Conservation (phyloP, 2,113 vertebrate species). For the Rhinoptilus africanus region DNA sequence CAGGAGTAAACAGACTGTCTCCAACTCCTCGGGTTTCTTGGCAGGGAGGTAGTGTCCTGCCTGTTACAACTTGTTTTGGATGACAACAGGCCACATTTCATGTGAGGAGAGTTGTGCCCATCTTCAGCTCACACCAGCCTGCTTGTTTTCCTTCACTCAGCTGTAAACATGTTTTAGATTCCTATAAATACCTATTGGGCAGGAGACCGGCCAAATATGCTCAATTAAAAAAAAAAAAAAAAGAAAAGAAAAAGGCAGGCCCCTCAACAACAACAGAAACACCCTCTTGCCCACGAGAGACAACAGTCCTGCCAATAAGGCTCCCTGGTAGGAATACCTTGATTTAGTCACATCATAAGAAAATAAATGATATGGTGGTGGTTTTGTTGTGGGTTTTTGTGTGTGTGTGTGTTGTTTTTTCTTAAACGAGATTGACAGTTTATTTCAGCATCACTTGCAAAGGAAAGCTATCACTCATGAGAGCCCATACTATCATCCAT, state of each 20-base stretch:
- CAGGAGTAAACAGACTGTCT: neutral
- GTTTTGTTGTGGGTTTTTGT: too few relatives aligned
- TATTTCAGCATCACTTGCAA: neutral
- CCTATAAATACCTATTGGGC: neutral
- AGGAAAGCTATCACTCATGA: neutral
- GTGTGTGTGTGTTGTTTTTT: neutral
- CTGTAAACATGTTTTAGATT: neutral
- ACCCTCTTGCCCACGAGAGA: neutral
- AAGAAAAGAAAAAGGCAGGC: neutral
- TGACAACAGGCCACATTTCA: neutral
- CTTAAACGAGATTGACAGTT: neutral
- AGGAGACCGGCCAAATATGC: neutral
- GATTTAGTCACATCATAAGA: neutral
- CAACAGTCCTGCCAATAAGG: neutral
- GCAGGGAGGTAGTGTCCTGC: neutral
- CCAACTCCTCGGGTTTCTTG: neutral
- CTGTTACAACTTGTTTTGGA: slow-evolving; percentile 22
- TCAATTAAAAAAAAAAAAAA: too few relatives aligned
- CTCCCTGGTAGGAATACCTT: neutral
- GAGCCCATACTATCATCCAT: neutral
- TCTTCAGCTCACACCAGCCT: neutral
- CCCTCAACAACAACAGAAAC: neutral
- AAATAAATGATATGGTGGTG: too few relatives aligned
- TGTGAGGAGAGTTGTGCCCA: neutral
- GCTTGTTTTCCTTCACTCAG: neutral